A percentile compares a stretch with the other conserved stretches of the same genome.
Conservation (phyloP, 1,140 invertebrate genomes). For the Ganaspis sp. region DNA sequence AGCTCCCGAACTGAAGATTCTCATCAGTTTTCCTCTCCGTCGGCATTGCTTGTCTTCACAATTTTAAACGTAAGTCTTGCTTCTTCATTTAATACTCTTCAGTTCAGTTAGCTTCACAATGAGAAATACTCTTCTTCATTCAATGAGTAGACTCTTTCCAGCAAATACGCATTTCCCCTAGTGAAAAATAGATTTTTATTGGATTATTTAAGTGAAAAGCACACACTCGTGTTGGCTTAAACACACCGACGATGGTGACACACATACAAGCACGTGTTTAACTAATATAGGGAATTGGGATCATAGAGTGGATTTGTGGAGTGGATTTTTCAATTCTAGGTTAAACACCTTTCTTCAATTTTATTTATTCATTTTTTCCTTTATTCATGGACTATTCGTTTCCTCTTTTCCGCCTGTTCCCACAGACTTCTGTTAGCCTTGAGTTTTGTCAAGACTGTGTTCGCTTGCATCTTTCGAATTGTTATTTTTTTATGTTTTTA, state of each 20-base stretch:
- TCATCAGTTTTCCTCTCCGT: conserved; percentile 39
- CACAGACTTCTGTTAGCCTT: conserved; percentile 16
- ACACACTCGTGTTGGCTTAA: too few relatives aligned
- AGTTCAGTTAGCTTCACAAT: too few relatives aligned
- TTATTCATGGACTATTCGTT: conserved; percentile 6
- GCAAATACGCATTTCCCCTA: too few relatives aligned
- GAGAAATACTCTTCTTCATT: too few relatives aligned
- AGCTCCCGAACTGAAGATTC: conserved; percentile 44
- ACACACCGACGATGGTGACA: not conserved
- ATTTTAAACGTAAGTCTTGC: not conserved
- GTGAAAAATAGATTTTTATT: too few relatives aligned
- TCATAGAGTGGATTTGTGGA: not conserved
- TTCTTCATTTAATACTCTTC: not conserved
- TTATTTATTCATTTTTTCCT: not conserved
- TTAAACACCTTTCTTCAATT: conserved; percentile 9
- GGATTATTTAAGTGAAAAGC: too few relatives aligned
- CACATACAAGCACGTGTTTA: conserved; percentile 10
- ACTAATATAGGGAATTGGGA: not conserved
- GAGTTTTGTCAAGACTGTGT: not conserved
- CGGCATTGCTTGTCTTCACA: not conserved
- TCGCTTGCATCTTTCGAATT: not conserved
- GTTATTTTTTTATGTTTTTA: not conserved
- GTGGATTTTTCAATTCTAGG: conserved; percentile 27
- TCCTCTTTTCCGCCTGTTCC: conserved; percentile 6
- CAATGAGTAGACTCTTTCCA: too few relatives aligned